Evolutionary conservation across 1,140 invertebrate species (phyloP), one percentile per base, ranked within the genome.

Genomic region (Caenorhabditis brenneri): DNA sequence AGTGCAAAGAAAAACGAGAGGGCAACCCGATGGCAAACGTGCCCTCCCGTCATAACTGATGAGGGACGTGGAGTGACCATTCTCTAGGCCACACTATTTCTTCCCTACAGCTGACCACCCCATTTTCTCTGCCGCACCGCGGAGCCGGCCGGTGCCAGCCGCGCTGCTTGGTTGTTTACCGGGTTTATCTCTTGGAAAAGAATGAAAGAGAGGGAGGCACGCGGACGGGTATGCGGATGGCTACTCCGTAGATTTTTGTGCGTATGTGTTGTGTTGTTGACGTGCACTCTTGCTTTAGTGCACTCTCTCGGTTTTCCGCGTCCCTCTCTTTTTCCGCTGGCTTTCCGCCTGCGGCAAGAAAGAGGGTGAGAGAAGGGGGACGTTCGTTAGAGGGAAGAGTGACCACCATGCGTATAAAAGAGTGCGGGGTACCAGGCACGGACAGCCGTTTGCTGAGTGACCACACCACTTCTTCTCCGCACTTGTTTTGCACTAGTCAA

Each of bases 401-500:
- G 65, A 74, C 65, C 65, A 74, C 65, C 65, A 74, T 74, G 65
- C 65, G 65, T 74, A 36, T 74, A 74, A 74, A 74, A 74, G 65
- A 74, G 36, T 74, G 65, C 65, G 65, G 36, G 65, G 65, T 74
- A 74, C 36, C 65, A 74, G 65, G 65, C 65, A 74, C 65, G 6
- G 65, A 74, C 65, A 74, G 65, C 65, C n/a, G 65, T 74, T 74
- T 74, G 65, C 65, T 74, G 65, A 74, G 65, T 74, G 65, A 74
- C 65, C 65, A 74, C 65, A 42, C 65, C 65, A 74, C 65, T 74
- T 74, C 58, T 55, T 55, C 53, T 55, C 65, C 65, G 65, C 65
- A 74, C 65, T 74, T 74, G 65, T 74, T 74, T 74, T 74, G 65
- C 65, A 74, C 65, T 74, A 74, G 65, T 74, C 65, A 74, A 74